These are phyloP conservation scores for Leptinotarsa tumamoca DNA, from an alignment of 2,888 invertebrate species.

Conservation along the genomic window DNA sequence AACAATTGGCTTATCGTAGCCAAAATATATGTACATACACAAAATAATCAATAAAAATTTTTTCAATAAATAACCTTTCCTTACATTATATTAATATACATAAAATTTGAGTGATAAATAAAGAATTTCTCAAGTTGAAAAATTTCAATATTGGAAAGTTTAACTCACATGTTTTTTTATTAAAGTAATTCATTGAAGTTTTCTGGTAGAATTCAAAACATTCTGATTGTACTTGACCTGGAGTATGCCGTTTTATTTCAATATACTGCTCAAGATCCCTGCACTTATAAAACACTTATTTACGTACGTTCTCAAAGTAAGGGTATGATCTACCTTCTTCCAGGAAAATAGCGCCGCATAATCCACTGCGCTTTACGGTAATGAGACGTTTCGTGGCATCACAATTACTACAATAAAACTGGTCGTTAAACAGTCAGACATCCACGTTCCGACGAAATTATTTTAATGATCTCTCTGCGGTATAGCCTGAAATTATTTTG, in stretches of 20 bases:
- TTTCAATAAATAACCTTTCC: too few species aligned
- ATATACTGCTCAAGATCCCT: not conserved
- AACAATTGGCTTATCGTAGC: too few species aligned
- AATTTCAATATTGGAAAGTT: too few species aligned
- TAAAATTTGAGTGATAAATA: too few species aligned
- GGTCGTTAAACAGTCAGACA: not conserved
- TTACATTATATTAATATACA: too few species aligned
- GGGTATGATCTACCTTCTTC: not conserved
- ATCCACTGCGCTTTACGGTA: not conserved
- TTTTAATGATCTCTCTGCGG: constrained; percentile 14
- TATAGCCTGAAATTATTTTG: not conserved
- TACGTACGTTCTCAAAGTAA: not conserved
- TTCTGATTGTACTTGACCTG: too few species aligned
- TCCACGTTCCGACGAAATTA: not conserved
- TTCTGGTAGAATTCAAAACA: too few species aligned
- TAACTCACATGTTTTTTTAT: too few species aligned
- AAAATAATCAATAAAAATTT: too few species aligned
- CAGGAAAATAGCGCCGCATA: not conserved
- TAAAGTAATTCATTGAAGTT: too few species aligned
- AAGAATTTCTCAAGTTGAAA: too few species aligned
- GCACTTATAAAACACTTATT: not conserved
- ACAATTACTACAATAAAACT: constrained; percentile 7
- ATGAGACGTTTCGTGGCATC: constrained; percentile 13
- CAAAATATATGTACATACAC: too few species aligned
- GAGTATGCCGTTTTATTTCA: not conserved